Base-by-base conservation (phyloP, 2,888 invertebrate species). In the Apodemia mormo region DNA sequence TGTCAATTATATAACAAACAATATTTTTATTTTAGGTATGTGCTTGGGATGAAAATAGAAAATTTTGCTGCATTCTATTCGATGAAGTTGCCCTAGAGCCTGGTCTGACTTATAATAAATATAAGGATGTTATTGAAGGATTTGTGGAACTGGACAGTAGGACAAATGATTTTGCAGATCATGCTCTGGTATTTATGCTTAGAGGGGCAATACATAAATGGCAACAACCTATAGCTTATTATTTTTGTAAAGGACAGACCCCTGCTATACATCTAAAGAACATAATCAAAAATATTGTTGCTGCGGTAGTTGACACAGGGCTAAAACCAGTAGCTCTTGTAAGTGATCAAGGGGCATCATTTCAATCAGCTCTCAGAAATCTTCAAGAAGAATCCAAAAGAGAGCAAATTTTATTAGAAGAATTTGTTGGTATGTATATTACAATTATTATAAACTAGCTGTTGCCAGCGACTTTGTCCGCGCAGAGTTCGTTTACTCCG, bases 1-100 rank as follows among this genome's bases (percentile, higher is more conserved):
- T 66, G 5, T 1, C 33, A 37, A 49, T 52, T 52, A n/a, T 22
- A n/a, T 52, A 52, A 22, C 3, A 14, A 14, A 33, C 8, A 22
- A 54, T n/a, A n/a, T 49, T 5, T 49, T 14, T 22, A 52, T 52
- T 61, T 61, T 30, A 61, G 61, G 61, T 61, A 14, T 7, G 14
- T 61, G 52, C 29, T 30, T 69, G 71, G 71, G 68, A 70, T 37
- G 37, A 49, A 10, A 68, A 65, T n/a, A 70, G 74, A 67, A 78
- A 73, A 72, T n/a, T 71, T 0, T 78, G 76, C 52, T 70, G 73
- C 0, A 70, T 77, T 45, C 67, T 77, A 0, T 79, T 78, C 74
- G 78, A 79, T 72, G 77, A 79, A 71, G 70, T 77, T 0, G 58
- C 75, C 2, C 56, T 78, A 0, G 70, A 71, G 37, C 74, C 76